Evolutionary conservation across 1,140 invertebrate species (phyloP), one percentile per base, ranked within the genome.

Genomic region (Euura lappo): DNA sequence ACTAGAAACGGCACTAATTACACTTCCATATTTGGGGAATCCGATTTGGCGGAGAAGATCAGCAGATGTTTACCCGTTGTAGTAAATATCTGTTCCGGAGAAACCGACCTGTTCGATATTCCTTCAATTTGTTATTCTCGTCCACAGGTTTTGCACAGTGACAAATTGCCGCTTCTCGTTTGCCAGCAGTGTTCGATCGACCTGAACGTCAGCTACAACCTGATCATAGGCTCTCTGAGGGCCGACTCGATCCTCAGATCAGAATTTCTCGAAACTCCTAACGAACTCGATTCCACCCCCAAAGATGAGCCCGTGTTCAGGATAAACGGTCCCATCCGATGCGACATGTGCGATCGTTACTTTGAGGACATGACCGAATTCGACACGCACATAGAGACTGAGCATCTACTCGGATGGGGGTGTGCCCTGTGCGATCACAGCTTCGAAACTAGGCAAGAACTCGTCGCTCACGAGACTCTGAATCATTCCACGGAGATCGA

Each of bases 361-460:
- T 83, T 83, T 13, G 7, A 74, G 6, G 75, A 81, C 64, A 71
- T 71, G 60, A 72, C 74, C 47, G 65, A 42, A 42, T 81, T 80
- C 47, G 75, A 83, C 11, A 75, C 70, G 13, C 81, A 83, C 65
- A 74, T 80, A 10, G 76, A 78, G 69, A 70, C 8, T 10, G 45
- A 11, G 10, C 80, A 81, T 75, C 43, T 77, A 11, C 70, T 72
- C 8, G 72, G 71, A 45, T 79, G 73, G 68, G 45, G 65, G 13
- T 81, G 79, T 44, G 69, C 77, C 65, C 51, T 72, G 0, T 81
- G 78, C 68, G 70, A 79, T 28, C 13, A 71, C 6, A 76, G 68
- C 70, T 80, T 76, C 68, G 13, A 73, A 44, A 70, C 66, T 11
- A 76, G 74, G 0, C n/a, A 69, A 28, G 76, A 79, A 46, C 70